These are phyloP conservation scores for Bubo bubo DNA, from an alignment of 2,113 vertebrate genomes.

Conservation along the genomic window DNA sequence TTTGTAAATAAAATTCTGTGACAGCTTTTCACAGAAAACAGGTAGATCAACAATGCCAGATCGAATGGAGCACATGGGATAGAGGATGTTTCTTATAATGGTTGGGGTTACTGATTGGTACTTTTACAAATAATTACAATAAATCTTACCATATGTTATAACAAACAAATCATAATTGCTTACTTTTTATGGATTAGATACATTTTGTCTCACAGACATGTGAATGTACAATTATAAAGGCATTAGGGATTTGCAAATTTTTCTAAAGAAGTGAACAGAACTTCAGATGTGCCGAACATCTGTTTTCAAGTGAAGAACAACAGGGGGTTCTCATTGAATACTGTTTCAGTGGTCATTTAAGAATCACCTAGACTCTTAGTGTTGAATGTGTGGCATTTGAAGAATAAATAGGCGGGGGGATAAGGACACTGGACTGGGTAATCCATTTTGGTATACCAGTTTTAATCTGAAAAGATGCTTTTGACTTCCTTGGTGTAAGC, in stretches of 20 bases:
- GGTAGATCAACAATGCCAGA: not conserved
- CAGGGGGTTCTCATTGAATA: not conserved
- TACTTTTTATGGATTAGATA: not conserved
- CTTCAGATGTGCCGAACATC: not conserved
- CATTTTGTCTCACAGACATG: not conserved
- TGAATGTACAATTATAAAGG: not conserved
- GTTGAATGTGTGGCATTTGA: not conserved
- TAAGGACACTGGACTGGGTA: not conserved
- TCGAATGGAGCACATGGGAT: accelerated
- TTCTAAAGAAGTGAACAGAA: not conserved
- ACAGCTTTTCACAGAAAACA: not conserved
- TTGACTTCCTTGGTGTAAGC: not conserved
- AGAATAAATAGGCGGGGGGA: not conserved
- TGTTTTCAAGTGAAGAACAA: not conserved
- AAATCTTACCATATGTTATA: not conserved
- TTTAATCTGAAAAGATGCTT: not conserved
- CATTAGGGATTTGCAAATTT: not conserved
- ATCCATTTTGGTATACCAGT: not conserved
- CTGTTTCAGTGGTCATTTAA: not conserved
- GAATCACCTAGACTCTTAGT: not conserved
- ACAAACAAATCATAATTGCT: not conserved
- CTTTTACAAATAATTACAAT: not conserved
- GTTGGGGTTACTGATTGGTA: not conserved
- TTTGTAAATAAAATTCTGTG: not conserved
- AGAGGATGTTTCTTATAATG: not conserved